Evolutionary conservation across 2,113 vertebrate species (phyloP), one percentile per base, ranked within the genome.

Genomic region (Neodontobutis hainanensis): DNA sequence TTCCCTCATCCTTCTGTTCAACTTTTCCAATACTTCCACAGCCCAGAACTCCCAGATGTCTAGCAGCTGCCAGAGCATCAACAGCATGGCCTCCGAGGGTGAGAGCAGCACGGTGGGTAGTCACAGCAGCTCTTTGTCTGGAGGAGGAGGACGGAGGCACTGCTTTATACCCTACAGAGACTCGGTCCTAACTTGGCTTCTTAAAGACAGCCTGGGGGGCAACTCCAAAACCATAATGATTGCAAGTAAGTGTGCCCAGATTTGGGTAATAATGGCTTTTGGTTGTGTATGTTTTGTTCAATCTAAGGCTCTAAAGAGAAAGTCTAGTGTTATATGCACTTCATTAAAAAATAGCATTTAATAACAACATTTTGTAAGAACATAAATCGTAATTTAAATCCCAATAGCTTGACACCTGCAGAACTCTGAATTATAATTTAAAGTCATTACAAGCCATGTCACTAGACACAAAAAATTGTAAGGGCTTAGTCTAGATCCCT

Each of bases 221-320:
- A 99, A 99, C 89, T 98, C 96, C 43, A 97, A 94, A 85, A 99
- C 97, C 76, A 95, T 99, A 70, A 99, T 99, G 97, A 93, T 99
- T 58, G 97, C 97, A 80, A 98, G 97, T 98, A 84, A 93, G 97
- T 90, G 63, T 11, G 1, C 19, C 3, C 6, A 65, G 5, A 10
- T 4, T 9, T 15, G 11, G 11, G 15, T 52, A 2, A 16, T 10
- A 4, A 4, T 11, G 11, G 4, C 14, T 10, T n/a, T 3, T 35
- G 11, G 0, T n/a, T 27, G 12, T n/a, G 4, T 9, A 27, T 4
- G 3, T 11, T 14, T 42, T 59, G 19, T 40, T 2, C 42, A 9
- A 16, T 59, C 16, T 8, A 8, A 7, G 27, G 11, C 19, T 27
- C 19, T 27, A 27, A 27, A 27, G 19, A 27, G n/a, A 27, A 27